These are phyloP conservation scores for Misgurnus anguillicaudatus DNA, from an alignment of 2,113 vertebrate genomes.

Conservation along the genomic window DNA sequence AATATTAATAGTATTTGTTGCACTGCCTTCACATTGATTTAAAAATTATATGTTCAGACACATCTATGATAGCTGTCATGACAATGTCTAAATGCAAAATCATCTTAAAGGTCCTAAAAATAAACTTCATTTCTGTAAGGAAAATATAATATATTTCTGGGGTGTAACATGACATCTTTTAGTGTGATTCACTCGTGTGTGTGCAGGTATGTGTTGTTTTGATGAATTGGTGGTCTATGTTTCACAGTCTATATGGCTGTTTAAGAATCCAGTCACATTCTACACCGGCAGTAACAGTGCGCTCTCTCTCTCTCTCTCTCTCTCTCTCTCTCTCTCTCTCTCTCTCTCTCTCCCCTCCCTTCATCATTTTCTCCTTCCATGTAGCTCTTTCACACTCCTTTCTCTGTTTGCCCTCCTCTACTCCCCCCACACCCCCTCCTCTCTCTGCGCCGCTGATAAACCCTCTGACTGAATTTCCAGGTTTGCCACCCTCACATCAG, in stretches of 20 bases:
- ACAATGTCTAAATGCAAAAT: too few species aligned
- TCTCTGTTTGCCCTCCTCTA: slow-evolving; percentile 93
- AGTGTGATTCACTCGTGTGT: background rate
- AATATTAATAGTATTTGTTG: too few species aligned
- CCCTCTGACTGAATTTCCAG: slow-evolving; percentile 98
- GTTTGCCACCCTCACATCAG: slow-evolving; percentile 95
- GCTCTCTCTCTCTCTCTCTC: slow-evolving; percentile 69
- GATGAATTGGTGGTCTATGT: slow-evolving; percentile 38
- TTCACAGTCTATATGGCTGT: slow-evolving; percentile 81
- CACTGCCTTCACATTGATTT: too few species aligned
- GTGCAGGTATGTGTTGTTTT: slow-evolving; percentile 42
- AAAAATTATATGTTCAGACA: too few species aligned
- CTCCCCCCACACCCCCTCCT: slow-evolving; percentile 52
- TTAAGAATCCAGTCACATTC: slow-evolving; percentile 99
- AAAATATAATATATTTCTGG: background rate
- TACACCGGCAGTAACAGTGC: slow-evolving; percentile 98
- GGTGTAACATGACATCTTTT: background rate
- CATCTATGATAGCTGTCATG: too few species aligned
- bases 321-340: background rate
- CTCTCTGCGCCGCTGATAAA: slow-evolving; percentile 96
- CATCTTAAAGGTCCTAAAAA: too few species aligned
- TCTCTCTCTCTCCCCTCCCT: slow-evolving; percentile 10
- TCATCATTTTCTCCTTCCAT: slow-evolving; percentile 30
- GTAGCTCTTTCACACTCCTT: slow-evolving; percentile 44
- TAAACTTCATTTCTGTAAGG: background rate